Conservation (phyloP, 1,140 invertebrate species). For the Cephus cinctus region DNA sequence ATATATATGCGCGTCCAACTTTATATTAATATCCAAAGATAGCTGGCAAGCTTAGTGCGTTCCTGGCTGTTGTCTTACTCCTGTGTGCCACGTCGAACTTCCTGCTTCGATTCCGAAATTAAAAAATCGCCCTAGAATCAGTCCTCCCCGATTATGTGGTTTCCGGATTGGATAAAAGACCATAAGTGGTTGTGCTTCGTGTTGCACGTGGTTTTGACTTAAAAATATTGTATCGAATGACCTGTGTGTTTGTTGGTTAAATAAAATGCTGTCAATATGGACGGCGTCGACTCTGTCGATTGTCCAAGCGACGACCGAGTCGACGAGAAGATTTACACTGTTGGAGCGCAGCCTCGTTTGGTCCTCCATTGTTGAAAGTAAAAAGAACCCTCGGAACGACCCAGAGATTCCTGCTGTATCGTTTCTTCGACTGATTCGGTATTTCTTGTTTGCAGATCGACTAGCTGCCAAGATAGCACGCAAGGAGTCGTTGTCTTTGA, state of each 20-base stretch:
- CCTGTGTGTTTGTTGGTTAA: too few relatives aligned
- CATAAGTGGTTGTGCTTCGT: too few relatives aligned
- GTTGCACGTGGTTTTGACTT: too few relatives aligned
- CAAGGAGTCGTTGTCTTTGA: slow-evolving; percentile 94
- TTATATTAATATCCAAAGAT: slow-evolving; percentile 51
- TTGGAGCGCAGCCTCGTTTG: slow-evolving; percentile 27
- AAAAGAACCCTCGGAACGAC: too few relatives aligned
- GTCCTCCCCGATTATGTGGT: too few relatives aligned
- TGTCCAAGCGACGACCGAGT: slow-evolving; percentile 20
- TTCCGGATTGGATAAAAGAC: too few relatives aligned
- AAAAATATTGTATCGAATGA: too few relatives aligned
- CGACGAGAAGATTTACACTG: slow-evolving; percentile 13
- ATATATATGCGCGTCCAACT: slow-evolving; percentile 41
- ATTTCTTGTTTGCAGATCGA: slow-evolving; percentile 53
- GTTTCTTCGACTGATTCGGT: too few relatives aligned
- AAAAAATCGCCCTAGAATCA: too few relatives aligned
- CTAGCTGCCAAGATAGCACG: slow-evolving; percentile 89
- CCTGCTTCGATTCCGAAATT: too few relatives aligned
- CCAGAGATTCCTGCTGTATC: too few relatives aligned
- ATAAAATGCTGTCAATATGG: slow-evolving; percentile 39
- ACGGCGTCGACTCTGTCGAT: slow-evolving; percentile 37
- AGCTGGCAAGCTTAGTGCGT: slow-evolving; percentile 41
- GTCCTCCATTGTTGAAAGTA: slow-evolving; percentile 26
- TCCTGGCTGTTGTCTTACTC: slow-evolving; percentile 15
- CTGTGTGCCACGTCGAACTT: slow-evolving; percentile 14